Percentiles rank a stretch among this genome's conserved stretches.
Conservation (phyloP, 2,113 vertebrate genomes). For the Nibea coibor region DNA sequence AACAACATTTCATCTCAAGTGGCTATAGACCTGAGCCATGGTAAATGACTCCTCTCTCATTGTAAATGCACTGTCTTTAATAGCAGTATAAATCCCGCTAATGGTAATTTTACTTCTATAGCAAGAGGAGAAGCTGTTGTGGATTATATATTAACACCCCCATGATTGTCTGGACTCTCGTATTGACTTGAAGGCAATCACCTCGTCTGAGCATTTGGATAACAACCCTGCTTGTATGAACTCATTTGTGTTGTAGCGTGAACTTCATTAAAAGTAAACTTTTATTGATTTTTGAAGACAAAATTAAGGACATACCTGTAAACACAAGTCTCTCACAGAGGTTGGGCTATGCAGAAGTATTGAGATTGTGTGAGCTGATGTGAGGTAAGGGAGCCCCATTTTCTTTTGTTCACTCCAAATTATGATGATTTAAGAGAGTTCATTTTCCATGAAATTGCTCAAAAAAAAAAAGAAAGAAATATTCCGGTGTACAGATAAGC, state of each 20-base stretch:
- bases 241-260: too few relatives aligned
- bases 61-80: not conserved
- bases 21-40: not conserved
- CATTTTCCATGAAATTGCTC: not conserved
- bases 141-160: not conserved
- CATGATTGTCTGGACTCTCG: not conserved
- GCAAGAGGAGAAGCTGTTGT: not conserved
- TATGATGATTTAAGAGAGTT: not conserved
- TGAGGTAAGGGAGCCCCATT: not conserved
- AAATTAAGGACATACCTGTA: too few relatives aligned
- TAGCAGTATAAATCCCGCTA: not conserved
- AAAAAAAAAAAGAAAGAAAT: not conserved
- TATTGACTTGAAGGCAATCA: not conserved
- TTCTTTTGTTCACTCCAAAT: not conserved
- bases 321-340: not conserved
- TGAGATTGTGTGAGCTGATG: not conserved
- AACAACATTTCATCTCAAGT: not conserved
- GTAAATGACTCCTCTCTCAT: not conserved
- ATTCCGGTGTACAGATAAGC: not conserved
- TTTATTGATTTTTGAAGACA: too few relatives aligned
- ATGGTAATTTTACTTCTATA: not conserved
- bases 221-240: too few relatives aligned
- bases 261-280: too few relatives aligned
- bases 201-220: not conserved
- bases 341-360: not conserved